Percentiles rank a stretch among this genome's conserved stretches.
These are phyloP conservation scores for Erannis defoliaria DNA, from an alignment of 2,888 invertebrate genomes.

Conservation along the genomic window DNA sequence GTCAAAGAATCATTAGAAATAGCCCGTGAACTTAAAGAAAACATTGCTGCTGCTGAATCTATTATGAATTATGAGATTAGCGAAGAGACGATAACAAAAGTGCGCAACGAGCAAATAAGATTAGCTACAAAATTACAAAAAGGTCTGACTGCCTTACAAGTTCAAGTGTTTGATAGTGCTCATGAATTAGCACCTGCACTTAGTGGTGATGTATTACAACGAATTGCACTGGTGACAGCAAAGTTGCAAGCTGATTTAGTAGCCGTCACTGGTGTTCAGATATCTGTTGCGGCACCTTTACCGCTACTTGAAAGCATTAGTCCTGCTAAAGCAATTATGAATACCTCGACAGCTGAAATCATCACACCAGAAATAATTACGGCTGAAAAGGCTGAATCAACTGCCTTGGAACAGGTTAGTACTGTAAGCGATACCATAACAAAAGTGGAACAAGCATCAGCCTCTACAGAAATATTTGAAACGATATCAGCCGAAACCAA, in stretches of 20 bases:
- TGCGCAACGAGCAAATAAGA: constrained; percentile 49
- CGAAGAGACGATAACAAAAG: constrained; percentile 32
- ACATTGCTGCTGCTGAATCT: constrained; percentile 47
- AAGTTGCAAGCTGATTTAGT: constrained; percentile 67
- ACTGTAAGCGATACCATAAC: neutral
- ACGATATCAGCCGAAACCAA: constrained; percentile 1
- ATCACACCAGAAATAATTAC: constrained; percentile 27
- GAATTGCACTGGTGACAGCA: constrained; percentile 59
- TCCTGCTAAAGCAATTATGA: constrained; percentile 11
- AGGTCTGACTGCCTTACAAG: constrained; percentile 61
- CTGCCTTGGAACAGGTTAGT: constrained; percentile 36
- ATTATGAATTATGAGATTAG: constrained; percentile 37
- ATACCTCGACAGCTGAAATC: constrained; percentile 19
- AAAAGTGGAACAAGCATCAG: neutral
- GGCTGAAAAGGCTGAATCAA: constrained; percentile 30
- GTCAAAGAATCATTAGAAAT: constrained; percentile 62
- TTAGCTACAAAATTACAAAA: constrained; percentile 64
- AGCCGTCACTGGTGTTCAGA: constrained; percentile 55
- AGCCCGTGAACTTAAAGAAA: constrained; percentile 66
- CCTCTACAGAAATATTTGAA: constrained; percentile 7
- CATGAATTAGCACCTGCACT: constrained; percentile 57
- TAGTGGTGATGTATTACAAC: constrained; percentile 55
- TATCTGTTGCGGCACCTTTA: constrained; percentile 51
- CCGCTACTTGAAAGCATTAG: constrained; percentile 24
- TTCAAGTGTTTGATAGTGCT: constrained; percentile 59